Percentiles rank a stretch among this genome's conserved stretches.
phyloP scores from a whole-genome alignment of 37 sponge, comb jelly and placozoan species.

The Petrosia ficiformis region DNA sequence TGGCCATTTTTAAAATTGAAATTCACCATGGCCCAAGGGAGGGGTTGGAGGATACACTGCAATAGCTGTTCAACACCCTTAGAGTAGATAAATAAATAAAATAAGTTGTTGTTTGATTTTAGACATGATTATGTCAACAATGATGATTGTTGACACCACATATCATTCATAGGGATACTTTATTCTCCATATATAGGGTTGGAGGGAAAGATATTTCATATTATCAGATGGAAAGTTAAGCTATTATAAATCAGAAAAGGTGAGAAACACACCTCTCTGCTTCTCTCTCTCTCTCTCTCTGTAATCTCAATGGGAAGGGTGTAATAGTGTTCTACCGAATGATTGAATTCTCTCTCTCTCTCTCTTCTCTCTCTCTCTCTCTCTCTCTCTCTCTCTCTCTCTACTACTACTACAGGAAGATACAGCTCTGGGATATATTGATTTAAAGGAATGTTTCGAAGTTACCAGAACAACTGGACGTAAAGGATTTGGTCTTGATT shows the following conservation, averaged over 20 bases:
- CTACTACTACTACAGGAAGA: constrained; percentile 1
- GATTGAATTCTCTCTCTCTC: too few species aligned
- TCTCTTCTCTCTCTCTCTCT: too few species aligned
- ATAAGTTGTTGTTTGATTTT: neutral
- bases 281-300: neutral
- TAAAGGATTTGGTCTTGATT: constrained; percentile 53
- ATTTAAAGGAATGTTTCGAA: constrained; percentile 18
- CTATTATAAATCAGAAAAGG: constrained; percentile 56
- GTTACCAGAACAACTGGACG: constrained; percentile 3
- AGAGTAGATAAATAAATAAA: too few species aligned
- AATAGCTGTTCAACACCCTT: too few species aligned
- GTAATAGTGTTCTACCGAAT: neutral
- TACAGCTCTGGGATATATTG: constrained; percentile 23
- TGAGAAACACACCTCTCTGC: too few species aligned
- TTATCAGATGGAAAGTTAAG: constrained; percentile 46
- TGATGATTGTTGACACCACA: neutral
- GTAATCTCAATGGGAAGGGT: neutral
- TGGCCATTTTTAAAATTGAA: too few species aligned
- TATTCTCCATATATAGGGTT: constrained; percentile 27
- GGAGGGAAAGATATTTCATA: constrained; percentile 63
- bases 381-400: too few species aligned
- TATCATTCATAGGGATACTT: too few species aligned
- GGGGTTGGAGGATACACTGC: too few species aligned
- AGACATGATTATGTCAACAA: neutral
- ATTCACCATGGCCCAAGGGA: too few species aligned